phyloP scores from a whole-genome alignment of 1,140 invertebrate genomes.

The Heliconius hewitsoni region DNA sequence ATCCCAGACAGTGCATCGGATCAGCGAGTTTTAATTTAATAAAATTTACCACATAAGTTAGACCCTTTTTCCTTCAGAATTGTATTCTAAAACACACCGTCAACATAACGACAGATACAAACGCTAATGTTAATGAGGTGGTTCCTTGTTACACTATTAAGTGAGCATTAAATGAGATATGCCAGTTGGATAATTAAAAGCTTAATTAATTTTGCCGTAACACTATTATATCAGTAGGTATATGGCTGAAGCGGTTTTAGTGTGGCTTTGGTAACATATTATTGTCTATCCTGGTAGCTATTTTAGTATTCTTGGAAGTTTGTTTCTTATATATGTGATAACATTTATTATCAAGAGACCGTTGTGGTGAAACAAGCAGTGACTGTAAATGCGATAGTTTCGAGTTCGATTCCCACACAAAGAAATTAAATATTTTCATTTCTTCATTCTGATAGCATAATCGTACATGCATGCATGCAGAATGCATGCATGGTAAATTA shows the following conservation, averaged over 20 bases:
- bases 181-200: conserved; percentile 8
- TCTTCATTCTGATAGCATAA: too few species aligned
- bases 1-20: too few species aligned
- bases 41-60: neutral
- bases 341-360: neutral
- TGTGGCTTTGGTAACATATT: neutral
- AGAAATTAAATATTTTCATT: too few species aligned
- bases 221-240: neutral
- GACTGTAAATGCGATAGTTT: too few species aligned
- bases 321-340: too few species aligned
- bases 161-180: conserved; percentile 14
- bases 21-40: too few species aligned
- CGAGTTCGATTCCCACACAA: too few species aligned
- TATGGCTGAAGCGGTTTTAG: neutral
- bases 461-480: too few species aligned
- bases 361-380: too few species aligned
- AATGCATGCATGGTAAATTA: too few species aligned
- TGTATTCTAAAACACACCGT: neutral
- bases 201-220: conserved; percentile 8
- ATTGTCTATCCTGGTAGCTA: neutral
- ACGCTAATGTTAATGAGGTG: conserved; percentile 13
- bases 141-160: conserved; percentile 10
- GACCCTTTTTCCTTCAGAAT: neutral
- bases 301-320: neutral
- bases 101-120: conserved; percentile 11